A percentile compares a stretch with the other conserved stretches of the same genome.
phyloP scores from a whole-genome alignment of 2,888 invertebrate species.

The Troides oblongomaculatus region DNA sequence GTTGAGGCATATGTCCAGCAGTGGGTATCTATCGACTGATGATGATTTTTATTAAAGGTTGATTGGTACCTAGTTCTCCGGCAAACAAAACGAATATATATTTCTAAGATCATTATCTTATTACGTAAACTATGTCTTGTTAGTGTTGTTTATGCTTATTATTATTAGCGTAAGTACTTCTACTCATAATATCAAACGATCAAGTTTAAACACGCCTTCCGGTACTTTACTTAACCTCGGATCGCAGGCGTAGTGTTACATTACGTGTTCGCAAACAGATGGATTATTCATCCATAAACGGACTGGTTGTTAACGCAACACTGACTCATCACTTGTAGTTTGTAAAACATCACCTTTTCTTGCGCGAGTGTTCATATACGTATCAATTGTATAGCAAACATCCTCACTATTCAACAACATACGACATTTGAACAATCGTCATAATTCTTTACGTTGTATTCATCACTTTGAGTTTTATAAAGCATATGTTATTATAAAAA shows the following conservation, averaged over 20 bases:
- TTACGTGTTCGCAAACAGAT: slow-evolving; percentile 7
- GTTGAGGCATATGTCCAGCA: too few relatives aligned
- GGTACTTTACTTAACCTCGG: slow-evolving; percentile 20
- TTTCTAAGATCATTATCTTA: too few relatives aligned
- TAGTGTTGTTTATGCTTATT: too few relatives aligned
- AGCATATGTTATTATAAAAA: too few relatives aligned
- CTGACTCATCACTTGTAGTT: slow-evolving; percentile 19
- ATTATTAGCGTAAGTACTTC: too few relatives aligned
- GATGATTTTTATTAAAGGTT: too few relatives aligned
- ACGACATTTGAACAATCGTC: neutral
- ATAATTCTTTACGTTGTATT: neutral
- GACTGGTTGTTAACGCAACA: slow-evolving; percentile 12
- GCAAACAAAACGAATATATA: too few relatives aligned
- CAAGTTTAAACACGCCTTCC: slow-evolving; percentile 4
- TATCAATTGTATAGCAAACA: slow-evolving; percentile 3
- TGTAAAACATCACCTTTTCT: slow-evolving; percentile 22
- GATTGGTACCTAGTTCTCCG: too few relatives aligned
- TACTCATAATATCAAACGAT: too few relatives aligned
- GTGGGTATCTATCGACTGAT: too few relatives aligned
- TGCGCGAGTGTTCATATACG: neutral
- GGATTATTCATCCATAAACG: slow-evolving; percentile 24
- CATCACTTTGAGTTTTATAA: neutral
- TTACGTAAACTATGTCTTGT: too few relatives aligned
- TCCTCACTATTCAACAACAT: slow-evolving; percentile 13
- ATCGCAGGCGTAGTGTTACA: slow-evolving; percentile 6